Base-by-base conservation (phyloP, 2,113 vertebrate genomes). In the Orycteropus afer region DNA sequence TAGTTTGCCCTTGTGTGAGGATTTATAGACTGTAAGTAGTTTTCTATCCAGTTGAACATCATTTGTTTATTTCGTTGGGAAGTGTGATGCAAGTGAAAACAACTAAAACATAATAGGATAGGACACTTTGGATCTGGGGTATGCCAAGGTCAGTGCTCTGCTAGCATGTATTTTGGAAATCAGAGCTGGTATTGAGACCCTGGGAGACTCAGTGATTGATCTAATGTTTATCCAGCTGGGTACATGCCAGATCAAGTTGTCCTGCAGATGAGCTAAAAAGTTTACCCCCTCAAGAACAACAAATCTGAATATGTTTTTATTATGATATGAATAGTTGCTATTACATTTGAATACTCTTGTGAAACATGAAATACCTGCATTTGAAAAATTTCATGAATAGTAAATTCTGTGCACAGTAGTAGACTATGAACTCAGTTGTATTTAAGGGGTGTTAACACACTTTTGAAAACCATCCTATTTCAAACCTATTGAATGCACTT, bases 341-440 rank as follows among this genome's bases (percentile, higher is more conserved):
- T 82, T 93, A n/a, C 23, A 71, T 95, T 87, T 80, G 18, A 79
- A 55, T 76, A 37, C 79, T 29, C 49, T 18, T 65, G 14, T 32
- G 22, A 93, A 49, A 13, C 42, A 49, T 57, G 37, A 93, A 67
- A 63, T 82, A 23, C 14, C 55, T 57, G 15, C 55, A 51, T 32
- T 40, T 86, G 59, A 17, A 74, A 92, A 49, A 29, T 67, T 78
- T 55, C 9, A 51, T 80, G 55, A 94, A 47, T 37, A 80, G 55
- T 42, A 29, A 90, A 86, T 91, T 91, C 42, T 79, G 1, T 20
- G 6, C 37, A 59, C 23, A 78, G 17, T 82, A 90, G n/a, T 2
- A 86, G 76, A 89, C 27, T 40, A 23, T 93, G 42, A 93, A 89
- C n/a, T 79, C 55, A 67, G 95, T 89, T 49, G 67, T 89, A 86